phyloP scores from a whole-genome alignment of 2,797 vertebrate genomes.

The Eulemur mongoz region DNA sequence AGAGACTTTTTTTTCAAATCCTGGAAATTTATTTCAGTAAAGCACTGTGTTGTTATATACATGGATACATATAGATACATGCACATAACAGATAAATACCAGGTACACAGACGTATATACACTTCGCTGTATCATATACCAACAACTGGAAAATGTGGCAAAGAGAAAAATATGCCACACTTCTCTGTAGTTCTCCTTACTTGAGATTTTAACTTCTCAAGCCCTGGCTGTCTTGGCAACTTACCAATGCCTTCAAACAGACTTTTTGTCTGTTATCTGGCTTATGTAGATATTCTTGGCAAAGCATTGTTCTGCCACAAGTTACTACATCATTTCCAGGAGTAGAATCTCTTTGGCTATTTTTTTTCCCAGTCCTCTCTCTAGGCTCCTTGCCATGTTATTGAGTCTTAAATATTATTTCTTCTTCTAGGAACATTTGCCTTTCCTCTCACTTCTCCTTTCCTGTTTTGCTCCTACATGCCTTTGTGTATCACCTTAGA shows the following conservation, averaged over 20 bases:
- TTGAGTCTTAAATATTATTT: slow-evolving; percentile 42
- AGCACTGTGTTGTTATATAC: not conserved
- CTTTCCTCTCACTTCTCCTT: not conserved
- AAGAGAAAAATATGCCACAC: not conserved
- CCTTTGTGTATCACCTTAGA: not conserved
- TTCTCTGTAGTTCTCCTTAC: not conserved
- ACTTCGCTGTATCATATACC: not conserved
- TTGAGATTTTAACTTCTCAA: slow-evolving; percentile 25
- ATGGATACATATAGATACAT: not conserved
- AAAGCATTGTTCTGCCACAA: not conserved
- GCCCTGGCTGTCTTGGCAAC: not conserved
- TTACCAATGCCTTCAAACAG: not conserved
- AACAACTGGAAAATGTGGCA: not conserved
- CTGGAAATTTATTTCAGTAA: slow-evolving; percentile 32
- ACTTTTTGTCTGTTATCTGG: slow-evolving; percentile 24
- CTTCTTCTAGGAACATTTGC: slow-evolving; percentile 36
- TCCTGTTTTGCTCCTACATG: not conserved
- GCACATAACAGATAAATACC: not conserved
- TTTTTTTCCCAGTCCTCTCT: not conserved
- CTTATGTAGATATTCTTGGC: not conserved
- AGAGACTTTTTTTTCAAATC: slow-evolving; percentile 32
- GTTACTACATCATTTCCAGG: not conserved
- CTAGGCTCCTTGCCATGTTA: not conserved
- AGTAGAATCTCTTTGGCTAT: not conserved
- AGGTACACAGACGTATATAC: not conserved